phyloP scores from a whole-genome alignment of 2,888 invertebrate genomes.

The Apoda limacodes region DNA sequence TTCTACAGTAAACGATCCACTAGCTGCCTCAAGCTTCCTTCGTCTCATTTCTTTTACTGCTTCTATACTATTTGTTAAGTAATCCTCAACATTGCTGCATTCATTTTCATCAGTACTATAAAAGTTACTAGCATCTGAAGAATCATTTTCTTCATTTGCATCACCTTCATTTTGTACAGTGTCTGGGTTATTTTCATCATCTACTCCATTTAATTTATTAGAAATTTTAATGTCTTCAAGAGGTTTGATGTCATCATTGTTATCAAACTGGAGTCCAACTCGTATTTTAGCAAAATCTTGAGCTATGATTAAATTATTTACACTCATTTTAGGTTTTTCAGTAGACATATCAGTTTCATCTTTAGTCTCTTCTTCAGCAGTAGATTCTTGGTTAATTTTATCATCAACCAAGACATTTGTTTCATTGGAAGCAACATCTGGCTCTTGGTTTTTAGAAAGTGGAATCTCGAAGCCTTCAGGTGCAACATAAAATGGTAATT shows the following conservation, averaged over 20 bases:
- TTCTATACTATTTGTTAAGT: slow-evolving; percentile 54
- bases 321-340: slow-evolving; percentile 40
- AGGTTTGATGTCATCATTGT: slow-evolving; percentile 73
- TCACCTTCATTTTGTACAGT: slow-evolving; percentile 31
- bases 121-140: slow-evolving; percentile 75
- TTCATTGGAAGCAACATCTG: slow-evolving; percentile 19
- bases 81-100: slow-evolving; percentile 62
- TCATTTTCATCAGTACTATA: slow-evolving; percentile 76
- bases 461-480: slow-evolving; percentile 87
- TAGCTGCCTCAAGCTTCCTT: slow-evolving; percentile 60
- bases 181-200: slow-evolving; percentile 40
- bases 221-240: slow-evolving; percentile 61
- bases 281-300: slow-evolving; percentile 87
- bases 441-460: slow-evolving; percentile 46
- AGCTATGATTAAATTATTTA: slow-evolving; percentile 68
- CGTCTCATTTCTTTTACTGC: slow-evolving; percentile 57
- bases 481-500: slow-evolving; percentile 92
- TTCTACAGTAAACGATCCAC: slow-evolving; percentile 67
- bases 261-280: slow-evolving; percentile 77
- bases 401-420: slow-evolving; percentile 9
- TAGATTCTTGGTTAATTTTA: slow-evolving; percentile 17
- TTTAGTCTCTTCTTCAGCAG: slow-evolving; percentile 27
- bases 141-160: slow-evolving; percentile 60
- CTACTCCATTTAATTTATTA: slow-evolving; percentile 54
- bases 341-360: slow-evolving; percentile 29